Percentiles rank a stretch among this genome's conserved stretches.
Conservation (phyloP, 1,140 invertebrate species). For the Yoshiicerus persimilis region DNA sequence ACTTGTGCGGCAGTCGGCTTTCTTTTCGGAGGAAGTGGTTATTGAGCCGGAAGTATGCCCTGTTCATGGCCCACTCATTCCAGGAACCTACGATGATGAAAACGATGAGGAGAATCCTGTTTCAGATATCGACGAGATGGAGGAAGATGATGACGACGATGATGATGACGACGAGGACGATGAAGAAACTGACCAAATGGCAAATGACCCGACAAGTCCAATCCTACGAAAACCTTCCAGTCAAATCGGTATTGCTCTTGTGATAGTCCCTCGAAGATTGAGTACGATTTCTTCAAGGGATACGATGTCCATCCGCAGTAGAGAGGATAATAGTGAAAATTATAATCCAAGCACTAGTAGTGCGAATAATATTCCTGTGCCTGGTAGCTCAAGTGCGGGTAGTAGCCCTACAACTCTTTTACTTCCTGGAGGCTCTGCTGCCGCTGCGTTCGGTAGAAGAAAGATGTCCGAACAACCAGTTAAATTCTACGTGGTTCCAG, state of each 20-base stretch:
- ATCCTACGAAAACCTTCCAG: conserved; percentile 38
- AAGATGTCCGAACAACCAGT: conserved; percentile 47
- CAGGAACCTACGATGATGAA: conserved; percentile 44
- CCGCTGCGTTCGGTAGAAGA: conserved; percentile 11
- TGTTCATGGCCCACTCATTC: conserved; percentile 41
- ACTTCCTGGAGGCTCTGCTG: not conserved
- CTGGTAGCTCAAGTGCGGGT: not conserved
- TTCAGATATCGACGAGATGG: conserved; percentile 28
- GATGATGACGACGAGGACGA: conserved; percentile 35
- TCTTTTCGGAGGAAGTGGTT: conserved; percentile 48
- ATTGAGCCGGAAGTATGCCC: conserved; percentile 49
- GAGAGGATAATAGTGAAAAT: conserved; percentile 5
- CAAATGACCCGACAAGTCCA: conserved; percentile 38
- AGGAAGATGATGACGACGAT: conserved; percentile 41
- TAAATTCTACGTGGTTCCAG: conserved; percentile 36
- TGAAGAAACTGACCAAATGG: conserved; percentile 37
- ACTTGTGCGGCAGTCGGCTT: conserved; percentile 44
- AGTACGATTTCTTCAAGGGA: conserved; percentile 51
- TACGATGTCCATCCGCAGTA: conserved; percentile 9
- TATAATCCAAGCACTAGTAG: not conserved
- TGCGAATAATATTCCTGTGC: conserved; percentile 25
- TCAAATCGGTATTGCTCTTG: conserved; percentile 40
- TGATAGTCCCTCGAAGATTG: conserved; percentile 49
- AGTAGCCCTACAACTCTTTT: conserved; percentile 2
- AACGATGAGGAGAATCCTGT: conserved; percentile 29